Percentiles rank a stretch among this genome's conserved stretches.
Conservation (phyloP, 2,888 invertebrate species). For the Apodemia zela region DNA sequence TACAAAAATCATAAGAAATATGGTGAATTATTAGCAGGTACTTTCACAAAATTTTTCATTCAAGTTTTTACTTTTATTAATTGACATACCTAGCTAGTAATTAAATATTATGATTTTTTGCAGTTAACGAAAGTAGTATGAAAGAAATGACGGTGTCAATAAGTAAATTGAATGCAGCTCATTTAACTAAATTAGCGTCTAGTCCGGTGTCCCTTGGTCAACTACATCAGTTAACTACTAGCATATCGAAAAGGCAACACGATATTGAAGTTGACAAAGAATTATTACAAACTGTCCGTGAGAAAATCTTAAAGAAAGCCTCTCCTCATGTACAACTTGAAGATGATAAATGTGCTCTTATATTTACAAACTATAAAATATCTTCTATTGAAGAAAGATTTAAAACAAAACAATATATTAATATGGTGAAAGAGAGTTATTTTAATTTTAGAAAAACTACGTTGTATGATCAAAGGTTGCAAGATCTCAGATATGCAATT, state of each 20-base stretch:
- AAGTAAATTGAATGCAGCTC: constrained; percentile 83
- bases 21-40: constrained; percentile 86
- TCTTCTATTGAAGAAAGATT: constrained; percentile 50
- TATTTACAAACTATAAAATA: constrained; percentile 60
- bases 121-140: constrained; percentile 83
- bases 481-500: constrained; percentile 69
- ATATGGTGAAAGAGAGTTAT: constrained; percentile 70
- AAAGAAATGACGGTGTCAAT: constrained; percentile 85
- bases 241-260: constrained; percentile 42
- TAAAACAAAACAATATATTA: constrained; percentile 57
- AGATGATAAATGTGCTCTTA: constrained; percentile 68
- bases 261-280: constrained; percentile 64
- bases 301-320: constrained; percentile 59
- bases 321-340: constrained; percentile 46
- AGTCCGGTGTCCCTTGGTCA: constrained; percentile 79
- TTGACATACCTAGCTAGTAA: not conserved
- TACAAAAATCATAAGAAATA: constrained; percentile 78
- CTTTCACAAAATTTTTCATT: constrained; percentile 25
- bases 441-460: constrained; percentile 72
- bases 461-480: constrained; percentile 66
- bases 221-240: constrained; percentile 76
- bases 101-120: constrained; percentile 33
- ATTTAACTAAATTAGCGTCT: constrained; percentile 83
- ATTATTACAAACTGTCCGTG: constrained; percentile 61
- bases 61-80: not conserved